Base-by-base conservation (phyloP, 2,888 invertebrate genomes). In the Amphipyra tragopoginis region DNA sequence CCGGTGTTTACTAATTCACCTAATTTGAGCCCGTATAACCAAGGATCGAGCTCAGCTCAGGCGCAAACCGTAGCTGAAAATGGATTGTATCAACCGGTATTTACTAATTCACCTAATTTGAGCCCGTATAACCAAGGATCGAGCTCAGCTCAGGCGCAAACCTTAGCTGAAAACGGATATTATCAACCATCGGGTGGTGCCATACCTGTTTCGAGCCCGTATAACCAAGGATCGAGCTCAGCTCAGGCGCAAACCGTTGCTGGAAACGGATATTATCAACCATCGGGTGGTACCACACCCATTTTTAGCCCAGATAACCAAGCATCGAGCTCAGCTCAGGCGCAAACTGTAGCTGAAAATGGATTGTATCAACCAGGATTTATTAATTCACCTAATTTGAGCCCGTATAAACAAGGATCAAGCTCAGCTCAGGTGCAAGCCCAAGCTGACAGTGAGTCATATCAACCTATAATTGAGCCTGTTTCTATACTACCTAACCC, bases 381-480 rank as follows among this genome's bases (percentile, higher is more conserved):
- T 49, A 42, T n/a, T 38, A 9, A 9, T 45, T 2, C 52, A n/a
- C 10, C 34, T 15, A 34, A n/a, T 52, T 43, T 11, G 26, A 58
- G 33, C 21, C 65, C 44, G 9, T 45, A 55, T 59, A 42, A 42
- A 9, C 48, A 71, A 60, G 69, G 51, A 65, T 42, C 48, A 1
- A 65, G 33, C 40, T 42, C 47, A 11, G 38, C 52, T 14, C 58
- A 36, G 26, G 6, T 26, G 5, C 9, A 55, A 55, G 36, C 11
- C n/a, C 59, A 52, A 71, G 14, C 2, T 6, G 55, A 72, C 33
- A 58, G 55, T 63, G 71, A 72, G 47, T 68, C 60, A 39, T 42
- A 61, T 26, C 56, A 61, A 53, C 42, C 65, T 51, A n/a, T n/a
- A n/a, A n/a, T n/a, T n/a, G n/a, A n/a, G n/a, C n/a, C n/a, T n/a